These are phyloP conservation scores for Hirundo rustica DNA, from an alignment of 2,797 vertebrate species.

Conservation along the genomic window DNA sequence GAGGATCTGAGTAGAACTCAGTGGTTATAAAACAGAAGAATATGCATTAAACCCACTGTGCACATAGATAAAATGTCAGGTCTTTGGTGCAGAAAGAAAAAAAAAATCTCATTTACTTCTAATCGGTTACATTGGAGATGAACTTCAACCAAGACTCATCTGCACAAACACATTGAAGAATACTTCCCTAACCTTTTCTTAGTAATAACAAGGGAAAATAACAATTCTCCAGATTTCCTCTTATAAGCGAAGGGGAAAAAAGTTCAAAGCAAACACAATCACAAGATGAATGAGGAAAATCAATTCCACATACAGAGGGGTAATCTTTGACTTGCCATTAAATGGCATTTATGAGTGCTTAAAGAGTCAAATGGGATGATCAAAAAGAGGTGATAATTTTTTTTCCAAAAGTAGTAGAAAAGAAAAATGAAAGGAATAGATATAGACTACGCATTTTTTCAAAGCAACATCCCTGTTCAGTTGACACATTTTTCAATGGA, in stretches of 20 bases:
- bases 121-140: background rate
- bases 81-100: background rate
- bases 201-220: slow-evolving; percentile 6
- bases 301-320: background rate
- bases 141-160: background rate
- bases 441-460: background rate
- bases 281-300: background rate
- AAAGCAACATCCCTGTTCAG: background rate
- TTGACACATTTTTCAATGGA: background rate
- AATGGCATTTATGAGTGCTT: background rate
- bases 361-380: background rate
- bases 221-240: background rate
- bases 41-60: background rate
- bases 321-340: background rate
- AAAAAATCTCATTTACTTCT: background rate
- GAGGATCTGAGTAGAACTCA: background rate
- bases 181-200: slow-evolving; percentile 32
- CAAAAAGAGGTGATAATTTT: background rate
- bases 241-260: background rate
- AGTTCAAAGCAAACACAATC: background rate
- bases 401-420: background rate
- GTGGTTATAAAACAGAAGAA: background rate
- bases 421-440: background rate
- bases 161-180: background rate
- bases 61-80: background rate